phyloP scores from a whole-genome alignment of 2,888 invertebrate species.

The Agrotis ipsilon region DNA sequence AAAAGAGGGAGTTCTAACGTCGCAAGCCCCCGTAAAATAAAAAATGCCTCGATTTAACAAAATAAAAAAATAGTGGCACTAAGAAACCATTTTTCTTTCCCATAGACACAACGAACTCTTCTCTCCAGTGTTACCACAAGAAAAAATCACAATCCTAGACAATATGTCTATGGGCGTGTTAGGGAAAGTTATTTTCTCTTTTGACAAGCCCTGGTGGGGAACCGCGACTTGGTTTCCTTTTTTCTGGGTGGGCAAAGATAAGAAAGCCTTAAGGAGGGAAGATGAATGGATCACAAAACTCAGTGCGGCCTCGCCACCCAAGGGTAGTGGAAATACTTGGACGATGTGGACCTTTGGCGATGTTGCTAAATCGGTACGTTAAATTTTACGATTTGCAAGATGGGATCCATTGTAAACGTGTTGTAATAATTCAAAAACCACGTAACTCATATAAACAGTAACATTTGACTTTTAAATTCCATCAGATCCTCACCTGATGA shows the following conservation, averaged over 20 bases:
- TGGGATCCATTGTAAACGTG: background rate
- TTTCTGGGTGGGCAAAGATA: constrained; percentile 73
- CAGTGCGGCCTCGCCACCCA: constrained; percentile 65
- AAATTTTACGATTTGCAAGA: too few species aligned
- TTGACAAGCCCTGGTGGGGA: constrained; percentile 92
- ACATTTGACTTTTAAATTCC: too few species aligned
- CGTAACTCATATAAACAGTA: too few species aligned
- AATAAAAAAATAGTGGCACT: too few species aligned
- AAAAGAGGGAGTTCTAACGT: too few species aligned
- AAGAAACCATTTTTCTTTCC: background rate
- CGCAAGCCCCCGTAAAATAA: too few species aligned
- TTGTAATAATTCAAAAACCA: too few species aligned
- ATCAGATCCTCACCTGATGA: too few species aligned
- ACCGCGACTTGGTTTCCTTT: constrained; percentile 65
- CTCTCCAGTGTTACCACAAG: too few species aligned
- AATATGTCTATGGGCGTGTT: constrained; percentile 91
- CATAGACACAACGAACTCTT: constrained; percentile 84
- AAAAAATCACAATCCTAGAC: constrained; percentile 74
- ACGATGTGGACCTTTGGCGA: constrained; percentile 72
- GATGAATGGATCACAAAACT: constrained; percentile 72
- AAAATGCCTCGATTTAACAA: too few species aligned
- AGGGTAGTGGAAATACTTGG: constrained; percentile 67
- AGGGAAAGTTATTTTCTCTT: constrained; percentile 93
- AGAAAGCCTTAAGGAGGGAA: constrained; percentile 49
- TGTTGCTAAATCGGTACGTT: constrained; percentile 45